phyloP scores from a whole-genome alignment of 37 sponge, comb jelly and placozoan genomes.

The Amphimedon queenslandica region DNA sequence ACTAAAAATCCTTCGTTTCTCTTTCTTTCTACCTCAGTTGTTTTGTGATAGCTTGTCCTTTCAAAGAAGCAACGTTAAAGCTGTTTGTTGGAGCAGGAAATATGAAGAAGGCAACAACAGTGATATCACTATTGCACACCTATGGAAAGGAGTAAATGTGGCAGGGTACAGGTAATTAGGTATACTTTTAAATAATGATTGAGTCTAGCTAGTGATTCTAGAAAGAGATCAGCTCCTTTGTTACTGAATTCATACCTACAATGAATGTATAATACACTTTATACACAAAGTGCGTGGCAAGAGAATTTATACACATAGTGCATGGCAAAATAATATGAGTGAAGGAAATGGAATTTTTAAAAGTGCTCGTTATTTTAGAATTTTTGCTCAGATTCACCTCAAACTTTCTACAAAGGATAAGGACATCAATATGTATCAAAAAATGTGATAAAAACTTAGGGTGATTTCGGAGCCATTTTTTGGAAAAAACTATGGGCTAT shows the following conservation, averaged over 20 bases:
- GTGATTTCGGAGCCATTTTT: too few relatives aligned
- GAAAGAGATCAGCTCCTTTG: conserved; percentile 94
- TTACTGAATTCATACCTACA: conserved; percentile 94
- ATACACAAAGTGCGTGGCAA: too few relatives aligned
- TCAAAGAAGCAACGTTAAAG: conserved; percentile 94
- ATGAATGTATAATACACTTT: too few relatives aligned
- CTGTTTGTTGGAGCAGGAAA: conserved; percentile 93
- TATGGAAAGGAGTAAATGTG: neutral
- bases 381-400: too few relatives aligned
- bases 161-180: neutral
- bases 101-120: conserved; percentile 95
- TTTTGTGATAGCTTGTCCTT: conserved; percentile 92
- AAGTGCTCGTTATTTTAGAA: too few relatives aligned
- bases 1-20: neutral
- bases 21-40: conserved; percentile 61
- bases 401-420: too few relatives aligned
- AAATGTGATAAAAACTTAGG: too few relatives aligned
- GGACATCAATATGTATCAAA: too few relatives aligned
- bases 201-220: conserved; percentile 83
- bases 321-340: too few relatives aligned
- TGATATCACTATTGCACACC: conserved; percentile 53
- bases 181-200: conserved; percentile 89
- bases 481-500: too few relatives aligned
- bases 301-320: too few relatives aligned
- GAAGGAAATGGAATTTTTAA: neutral